Base-by-base conservation (phyloP, 2,888 invertebrate genomes). In the Timema podura region DNA sequence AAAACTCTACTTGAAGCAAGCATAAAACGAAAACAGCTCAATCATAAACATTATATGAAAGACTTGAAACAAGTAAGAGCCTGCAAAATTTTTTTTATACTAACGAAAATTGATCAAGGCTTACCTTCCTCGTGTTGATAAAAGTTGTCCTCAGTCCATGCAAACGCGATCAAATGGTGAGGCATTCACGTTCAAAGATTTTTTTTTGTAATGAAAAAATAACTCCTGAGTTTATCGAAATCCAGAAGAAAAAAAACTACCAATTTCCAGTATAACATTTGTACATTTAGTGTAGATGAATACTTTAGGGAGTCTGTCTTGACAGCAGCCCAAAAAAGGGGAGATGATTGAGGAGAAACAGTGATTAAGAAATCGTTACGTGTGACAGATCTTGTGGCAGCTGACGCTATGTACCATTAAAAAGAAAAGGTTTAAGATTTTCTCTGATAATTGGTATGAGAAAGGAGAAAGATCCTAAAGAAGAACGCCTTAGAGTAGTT, bases 351-450 rank as follows among this genome's bases (percentile, higher is more conserved):
- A 30, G 30, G 11, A 45, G 44, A 61, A 61, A 7, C 7, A 6
- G 45, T 15, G 10, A n/a, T 61, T 61, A n/a, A 61, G 13, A 30
- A 13, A 10, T 0, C 30, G 30, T 13, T 7, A 13, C 5, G 7
- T 16, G 44, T 44, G 11, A 45, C 45, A 45, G 44, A 61, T 61
- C 61, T 61, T 5, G 7, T 61, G 30, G 61, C 30, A 44, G 61
- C 61, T 61, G 61, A 61, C 30, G 61, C 44, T 15, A 30, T 44
- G 61, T 61, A 61, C 30, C 30, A 61, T 45, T n/a, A n/a, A n/a
- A n/a, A n/a, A n/a, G n/a, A n/a, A n/a, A n/a, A n/a, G n/a, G n/a
- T n/a, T n/a, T n/a, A n/a, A n/a, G n/a, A n/a, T n/a, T n/a, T n/a
- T n/a, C n/a, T n/a, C n/a, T n/a, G n/a, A n/a, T n/a, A n/a, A n/a